Evolutionary conservation across 2,888 invertebrate genomes (phyloP).

Genomic region (Orthosia incerta): DNA sequence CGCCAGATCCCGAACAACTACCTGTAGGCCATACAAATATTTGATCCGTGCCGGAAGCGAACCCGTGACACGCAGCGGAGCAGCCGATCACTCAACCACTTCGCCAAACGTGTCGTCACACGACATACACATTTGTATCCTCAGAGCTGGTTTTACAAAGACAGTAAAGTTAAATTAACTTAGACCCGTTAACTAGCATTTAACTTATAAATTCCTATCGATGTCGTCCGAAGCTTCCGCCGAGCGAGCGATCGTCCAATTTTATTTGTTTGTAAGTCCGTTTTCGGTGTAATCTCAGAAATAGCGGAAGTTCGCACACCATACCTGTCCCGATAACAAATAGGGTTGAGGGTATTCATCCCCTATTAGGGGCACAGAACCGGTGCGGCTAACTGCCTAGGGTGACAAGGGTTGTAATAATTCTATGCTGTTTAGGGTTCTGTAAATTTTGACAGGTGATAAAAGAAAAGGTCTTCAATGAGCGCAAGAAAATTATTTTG

Average conservation of each 20-base stretch:
- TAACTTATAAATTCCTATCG: constrained; percentile 38
- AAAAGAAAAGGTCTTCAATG: not conserved
- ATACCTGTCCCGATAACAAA: constrained; percentile 43
- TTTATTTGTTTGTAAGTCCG: constrained; percentile 44
- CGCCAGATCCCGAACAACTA: too few relatives aligned
- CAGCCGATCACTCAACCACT: too few relatives aligned
- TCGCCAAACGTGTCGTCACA: too few relatives aligned
- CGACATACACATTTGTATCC: too few relatives aligned
- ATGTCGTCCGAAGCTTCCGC: constrained; percentile 25
- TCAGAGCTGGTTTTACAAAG: not conserved
- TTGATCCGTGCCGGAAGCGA: too few relatives aligned
- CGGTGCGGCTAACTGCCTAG: constrained; percentile 23
- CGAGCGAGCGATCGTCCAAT: constrained; percentile 11
- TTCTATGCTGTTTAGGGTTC: not conserved
- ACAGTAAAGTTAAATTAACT: constrained; percentile 4
- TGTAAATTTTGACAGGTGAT: not conserved
- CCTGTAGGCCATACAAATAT: too few relatives aligned
- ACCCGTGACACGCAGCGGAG: too few relatives aligned
- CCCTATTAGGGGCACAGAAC: not conserved
- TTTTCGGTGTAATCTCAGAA: constrained; percentile 32
- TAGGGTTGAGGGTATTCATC: constrained; percentile 14
- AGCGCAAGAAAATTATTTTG: constrained; percentile 1
- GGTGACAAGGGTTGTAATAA: not conserved
- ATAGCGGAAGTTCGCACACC: constrained; percentile 35
- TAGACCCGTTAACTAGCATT: constrained; percentile 15